Evolutionary conservation across 2,888 invertebrate genomes (phyloP).

Genomic region (Sphecodes monilicornis): DNA sequence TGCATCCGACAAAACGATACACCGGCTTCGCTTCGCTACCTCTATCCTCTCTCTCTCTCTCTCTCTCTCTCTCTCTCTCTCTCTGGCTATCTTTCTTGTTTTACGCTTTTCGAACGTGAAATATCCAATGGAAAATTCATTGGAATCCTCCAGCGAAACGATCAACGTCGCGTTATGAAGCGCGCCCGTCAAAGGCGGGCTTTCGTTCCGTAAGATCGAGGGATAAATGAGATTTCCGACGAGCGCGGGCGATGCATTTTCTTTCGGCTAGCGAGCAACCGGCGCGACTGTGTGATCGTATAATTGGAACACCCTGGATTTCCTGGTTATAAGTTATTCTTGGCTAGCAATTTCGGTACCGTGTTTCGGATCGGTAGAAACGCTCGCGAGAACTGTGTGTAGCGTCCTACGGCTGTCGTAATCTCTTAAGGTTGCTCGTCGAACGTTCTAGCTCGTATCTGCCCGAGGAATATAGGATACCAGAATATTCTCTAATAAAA

Average conservation of each 20-base stretch:
- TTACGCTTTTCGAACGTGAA: neutral
- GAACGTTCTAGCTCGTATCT: neutral
- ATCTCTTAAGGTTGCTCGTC: neutral
- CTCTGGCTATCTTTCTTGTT: neutral
- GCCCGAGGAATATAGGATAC: too few relatives aligned
- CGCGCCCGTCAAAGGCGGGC: neutral
- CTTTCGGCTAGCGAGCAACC: neutral
- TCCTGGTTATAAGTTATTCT: slow-evolving; percentile 5
- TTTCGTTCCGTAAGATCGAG: neutral
- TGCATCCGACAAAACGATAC: slow-evolving; percentile 48
- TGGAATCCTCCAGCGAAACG: neutral
- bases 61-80: neutral
- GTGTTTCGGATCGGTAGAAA: neutral
- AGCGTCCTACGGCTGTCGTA: neutral
- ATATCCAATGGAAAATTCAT: slow-evolving; percentile 47
- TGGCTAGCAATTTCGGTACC: neutral
- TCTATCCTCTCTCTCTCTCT: neutral
- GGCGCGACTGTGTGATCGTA: neutral
- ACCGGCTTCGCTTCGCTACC: neutral
- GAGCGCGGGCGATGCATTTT: neutral
- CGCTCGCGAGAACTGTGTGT: neutral
- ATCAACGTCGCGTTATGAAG: neutral
- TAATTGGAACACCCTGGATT: neutral
- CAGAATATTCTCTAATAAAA: too few relatives aligned
- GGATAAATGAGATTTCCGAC: slow-evolving; percentile 23